A percentile compares a stretch with the other conserved stretches of the same genome.
phyloP scores from a whole-genome alignment of 2,888 invertebrate species.

The Caradrina kadenii region DNA sequence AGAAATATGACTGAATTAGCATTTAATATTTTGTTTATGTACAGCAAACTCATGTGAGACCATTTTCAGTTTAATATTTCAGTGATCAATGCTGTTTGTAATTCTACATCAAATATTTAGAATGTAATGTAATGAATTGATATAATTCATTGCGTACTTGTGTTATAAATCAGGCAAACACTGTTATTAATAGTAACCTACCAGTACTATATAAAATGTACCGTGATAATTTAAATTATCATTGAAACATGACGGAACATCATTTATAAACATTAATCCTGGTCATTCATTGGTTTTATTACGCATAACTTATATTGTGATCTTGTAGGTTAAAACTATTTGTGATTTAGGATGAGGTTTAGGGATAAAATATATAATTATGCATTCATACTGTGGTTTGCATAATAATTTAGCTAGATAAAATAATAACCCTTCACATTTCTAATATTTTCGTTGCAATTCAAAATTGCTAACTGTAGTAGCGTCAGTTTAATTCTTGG shows the following conservation, averaged over 20 bases:
- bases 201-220: conserved; percentile 5
- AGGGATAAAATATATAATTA: background rate
- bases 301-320: background rate
- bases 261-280: conserved; percentile 8
- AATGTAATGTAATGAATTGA: conserved; percentile 24
- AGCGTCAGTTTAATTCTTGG: no score
- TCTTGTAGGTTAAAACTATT: background rate
- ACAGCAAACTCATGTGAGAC: background rate
- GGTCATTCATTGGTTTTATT: background rate
- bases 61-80: conserved; percentile 15
- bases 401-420: no score
- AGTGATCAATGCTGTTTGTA: conserved; percentile 21
- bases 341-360: no score
- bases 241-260: conserved; percentile 1
- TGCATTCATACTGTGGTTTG: background rate
- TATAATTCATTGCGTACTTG: conserved; percentile 26
- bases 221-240: conserved; percentile 19
- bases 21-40: background rate
- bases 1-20: no score
- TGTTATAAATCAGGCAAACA: conserved; percentile 29
- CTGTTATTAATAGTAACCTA: conserved; percentile 34
- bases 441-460: no score
- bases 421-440: no score
- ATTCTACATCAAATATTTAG: conserved; percentile 29
- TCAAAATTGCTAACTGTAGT: no score